Percentiles rank a stretch among this genome's conserved stretches.
These are phyloP conservation scores for Noctua janthe DNA, from an alignment of 2,888 invertebrate genomes.

Conservation along the genomic window DNA sequence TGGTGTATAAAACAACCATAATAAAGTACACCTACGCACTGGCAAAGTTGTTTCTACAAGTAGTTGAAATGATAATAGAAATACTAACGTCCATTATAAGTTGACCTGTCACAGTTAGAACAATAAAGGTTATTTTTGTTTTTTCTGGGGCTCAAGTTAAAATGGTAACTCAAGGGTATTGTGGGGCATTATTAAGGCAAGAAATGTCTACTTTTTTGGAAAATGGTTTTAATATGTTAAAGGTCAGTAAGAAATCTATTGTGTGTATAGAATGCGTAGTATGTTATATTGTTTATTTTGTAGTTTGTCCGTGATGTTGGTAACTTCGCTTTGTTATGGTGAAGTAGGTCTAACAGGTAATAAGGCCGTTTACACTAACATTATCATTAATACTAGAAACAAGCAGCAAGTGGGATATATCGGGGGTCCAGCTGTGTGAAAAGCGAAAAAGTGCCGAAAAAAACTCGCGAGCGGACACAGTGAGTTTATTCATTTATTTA, in stretches of 20 bases:
- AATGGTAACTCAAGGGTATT: conserved; percentile 32
- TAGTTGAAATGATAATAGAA: conserved; percentile 65
- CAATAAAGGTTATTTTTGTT: neutral
- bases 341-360: conserved; percentile 10
- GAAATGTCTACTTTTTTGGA: conserved; percentile 50
- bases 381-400: no score
- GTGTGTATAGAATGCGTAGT: conserved; percentile 41
- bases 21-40: conserved; percentile 66
- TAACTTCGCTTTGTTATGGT: conserved; percentile 39
- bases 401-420: no score
- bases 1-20: conserved; percentile 27
- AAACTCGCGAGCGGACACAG: no score
- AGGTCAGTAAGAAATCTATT: conserved; percentile 51
- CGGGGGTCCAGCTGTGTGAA: no score
- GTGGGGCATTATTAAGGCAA: conserved; percentile 34
- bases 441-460: no score
- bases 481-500: no score
- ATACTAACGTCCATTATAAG: conserved; percentile 43
- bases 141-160: neutral
- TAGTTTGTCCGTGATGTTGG: neutral
- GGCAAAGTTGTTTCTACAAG: conserved; percentile 62
- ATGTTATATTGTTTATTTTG: conserved; percentile 31
- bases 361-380: neutral
- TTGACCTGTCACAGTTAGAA: conserved; percentile 34
- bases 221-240: conserved; percentile 49